Evolutionary conservation across 2,797 vertebrate species (phyloP).

Genomic region (Lepus oiostolus): DNA sequence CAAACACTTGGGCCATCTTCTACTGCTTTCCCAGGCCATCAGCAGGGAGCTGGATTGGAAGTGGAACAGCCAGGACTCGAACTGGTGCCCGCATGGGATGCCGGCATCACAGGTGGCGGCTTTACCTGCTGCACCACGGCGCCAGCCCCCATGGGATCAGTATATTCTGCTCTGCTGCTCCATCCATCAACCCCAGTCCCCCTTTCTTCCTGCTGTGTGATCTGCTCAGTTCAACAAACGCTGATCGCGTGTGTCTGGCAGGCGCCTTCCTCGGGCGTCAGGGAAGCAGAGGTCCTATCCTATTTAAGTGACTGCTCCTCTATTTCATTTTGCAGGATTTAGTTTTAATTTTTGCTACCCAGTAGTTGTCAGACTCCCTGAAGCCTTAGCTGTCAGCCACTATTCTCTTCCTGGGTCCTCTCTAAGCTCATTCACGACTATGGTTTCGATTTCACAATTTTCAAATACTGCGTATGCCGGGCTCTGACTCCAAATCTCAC

Average conservation of each 20-base stretch:
- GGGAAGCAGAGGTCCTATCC: not conserved
- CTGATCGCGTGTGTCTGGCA: not conserved
- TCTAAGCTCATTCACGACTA: not conserved
- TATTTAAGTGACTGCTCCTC: not conserved
- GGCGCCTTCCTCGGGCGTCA: not conserved
- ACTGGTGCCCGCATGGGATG: no score
- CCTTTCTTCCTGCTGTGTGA: not conserved
- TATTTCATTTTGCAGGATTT: not conserved
- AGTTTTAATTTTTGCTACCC: constrained; percentile 3
- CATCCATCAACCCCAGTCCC: not conserved
- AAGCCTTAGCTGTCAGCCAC: not conserved
- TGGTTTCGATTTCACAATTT: not conserved
- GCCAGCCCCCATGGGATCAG: no score
- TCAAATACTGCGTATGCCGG: not conserved
- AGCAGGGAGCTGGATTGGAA: no score
- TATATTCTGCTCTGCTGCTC: not conserved
- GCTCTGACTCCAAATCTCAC: not conserved
- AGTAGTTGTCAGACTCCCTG: not conserved
- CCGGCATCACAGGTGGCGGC: no score
- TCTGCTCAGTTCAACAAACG: not conserved
- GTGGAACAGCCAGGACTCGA: no score
- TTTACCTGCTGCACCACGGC: no score
- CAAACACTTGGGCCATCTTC: no score
- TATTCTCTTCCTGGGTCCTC: not conserved
- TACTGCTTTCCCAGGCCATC: no score